These are phyloP conservation scores for Ormyrus nitidulus DNA, from an alignment of 2,888 invertebrate genomes.

Conservation along the genomic window DNA sequence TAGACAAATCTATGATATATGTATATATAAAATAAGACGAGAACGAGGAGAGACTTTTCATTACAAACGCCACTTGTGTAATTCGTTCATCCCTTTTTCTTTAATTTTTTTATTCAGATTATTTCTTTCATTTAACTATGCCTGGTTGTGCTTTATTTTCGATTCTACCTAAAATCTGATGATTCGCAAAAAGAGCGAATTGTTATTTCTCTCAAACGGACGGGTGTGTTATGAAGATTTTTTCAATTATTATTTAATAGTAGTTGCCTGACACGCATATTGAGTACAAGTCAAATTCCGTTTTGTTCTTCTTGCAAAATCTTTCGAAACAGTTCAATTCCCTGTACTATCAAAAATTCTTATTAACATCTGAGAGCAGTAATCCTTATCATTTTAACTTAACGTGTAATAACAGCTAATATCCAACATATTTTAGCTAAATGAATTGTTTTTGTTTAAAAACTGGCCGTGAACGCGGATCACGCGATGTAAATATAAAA, in stretches of 20 bases:
- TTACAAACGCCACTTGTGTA: conserved; percentile 22
- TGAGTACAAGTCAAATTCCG: conserved; percentile 5
- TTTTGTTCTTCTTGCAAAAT: conserved; percentile 27
- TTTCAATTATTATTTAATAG: neutral
- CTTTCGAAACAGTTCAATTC: neutral
- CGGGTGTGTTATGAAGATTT: conserved; percentile 33
- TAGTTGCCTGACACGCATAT: neutral
- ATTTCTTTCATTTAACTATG: conserved; percentile 34
- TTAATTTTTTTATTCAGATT: conserved; percentile 14
- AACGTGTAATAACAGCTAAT: conserved; percentile 5
- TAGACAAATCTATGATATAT: conserved; percentile 37
- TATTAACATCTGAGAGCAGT: conserved; percentile 6
- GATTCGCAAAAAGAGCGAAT: neutral
- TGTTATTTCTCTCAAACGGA: conserved; percentile 24
- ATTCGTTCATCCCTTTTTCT: conserved; percentile 19
- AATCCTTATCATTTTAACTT: neutral
- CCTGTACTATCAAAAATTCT: conserved; percentile 20
- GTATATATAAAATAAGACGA: conserved; percentile 45
- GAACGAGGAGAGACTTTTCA: conserved; percentile 45
- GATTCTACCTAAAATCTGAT: conserved; percentile 8
- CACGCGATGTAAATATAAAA: conserved; percentile 14
- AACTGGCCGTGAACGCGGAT: conserved; percentile 4
- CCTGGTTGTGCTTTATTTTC: neutral
- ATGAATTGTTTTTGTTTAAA: conserved; percentile 5
- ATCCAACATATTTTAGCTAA: neutral